A percentile compares a stretch with the other conserved stretches of the same genome.
These are phyloP conservation scores for Lampris incognitus DNA, from an alignment of 2,113 vertebrate genomes.

Conservation along the genomic window DNA sequence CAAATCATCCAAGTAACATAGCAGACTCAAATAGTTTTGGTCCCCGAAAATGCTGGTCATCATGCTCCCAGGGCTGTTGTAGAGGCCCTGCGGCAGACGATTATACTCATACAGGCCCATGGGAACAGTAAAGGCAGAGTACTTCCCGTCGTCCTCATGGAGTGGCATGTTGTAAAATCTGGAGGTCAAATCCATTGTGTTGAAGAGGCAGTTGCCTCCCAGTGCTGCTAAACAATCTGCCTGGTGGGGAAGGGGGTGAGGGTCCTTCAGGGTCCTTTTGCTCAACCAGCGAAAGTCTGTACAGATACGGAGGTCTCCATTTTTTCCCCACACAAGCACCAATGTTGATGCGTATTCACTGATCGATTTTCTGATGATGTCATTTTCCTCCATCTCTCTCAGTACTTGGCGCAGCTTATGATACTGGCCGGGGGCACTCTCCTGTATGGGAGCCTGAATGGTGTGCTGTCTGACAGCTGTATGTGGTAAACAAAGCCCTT, in stretches of 20 bases:
- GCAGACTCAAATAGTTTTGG: conserved; percentile 26
- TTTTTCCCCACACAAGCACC: conserved; percentile 25
- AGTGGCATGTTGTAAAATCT: conserved; percentile 20
- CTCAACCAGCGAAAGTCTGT: conserved; percentile 16
- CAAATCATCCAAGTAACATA: too few relatives aligned
- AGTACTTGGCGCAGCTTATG: conserved; percentile 12
- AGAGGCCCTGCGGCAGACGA: conserved; percentile 20
- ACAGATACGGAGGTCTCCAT: conserved; percentile 10
- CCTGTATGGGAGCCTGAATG: not conserved
- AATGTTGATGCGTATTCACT: conserved; percentile 16
- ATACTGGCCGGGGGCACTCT: conserved; percentile 15
- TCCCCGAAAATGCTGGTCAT: conserved; percentile 35
- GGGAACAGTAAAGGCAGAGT: conserved; percentile 10
- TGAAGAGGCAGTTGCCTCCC: conserved; percentile 15
- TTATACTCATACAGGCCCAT: conserved; percentile 21
- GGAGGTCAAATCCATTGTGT: not conserved
- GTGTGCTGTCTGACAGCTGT: not conserved
- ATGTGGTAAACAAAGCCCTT: not conserved
- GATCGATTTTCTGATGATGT: conserved; percentile 12
- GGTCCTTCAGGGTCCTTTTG: conserved; percentile 15
- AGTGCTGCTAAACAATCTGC: not conserved
- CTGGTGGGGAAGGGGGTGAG: conserved; percentile 14
- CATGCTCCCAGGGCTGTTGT: conserved; percentile 25
- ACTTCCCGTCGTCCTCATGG: conserved; percentile 22
- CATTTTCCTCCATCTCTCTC: conserved; percentile 18